Evolutionary conservation across 2,113 vertebrate species (phyloP), one percentile per base, ranked within the genome.

Genomic region (Bos indicus): DNA sequence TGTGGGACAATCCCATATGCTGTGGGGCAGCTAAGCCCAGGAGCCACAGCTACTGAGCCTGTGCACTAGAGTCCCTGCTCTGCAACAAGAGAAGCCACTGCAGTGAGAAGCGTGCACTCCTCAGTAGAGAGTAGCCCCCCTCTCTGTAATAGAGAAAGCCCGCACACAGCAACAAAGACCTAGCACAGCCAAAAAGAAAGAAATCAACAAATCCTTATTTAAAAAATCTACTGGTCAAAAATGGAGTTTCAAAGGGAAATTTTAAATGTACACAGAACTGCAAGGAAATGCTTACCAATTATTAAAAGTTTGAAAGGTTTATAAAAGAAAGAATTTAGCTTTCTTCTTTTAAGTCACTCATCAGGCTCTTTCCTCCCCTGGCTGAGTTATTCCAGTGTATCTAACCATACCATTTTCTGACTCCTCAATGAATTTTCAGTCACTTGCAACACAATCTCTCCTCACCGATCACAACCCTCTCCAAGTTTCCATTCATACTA

Each of bases 401-500:
- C 40, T 54, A 30, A 36, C 28, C 6, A 30, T 33, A 88, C 30
- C 40, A 89, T 52, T 60, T 83, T 36, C 67, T 91, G 10, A 40
- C 7, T 28, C 33, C 40, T 80, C 7, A 40, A 12, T 80, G 56
- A 67, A 43, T 46, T 71, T 91, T 52, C 9, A 3, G 40, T 25
- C 25, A 40, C 86, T 90, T 82, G 88, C 62, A 33, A 28, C 17
- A 1, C 1, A n/a, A 16, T 57, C 25, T 21, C 81, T 80, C 74
- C 17, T 89, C 46, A 51, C 36, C 17, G 14, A 56, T 52, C 46
- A 87, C 40, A 82, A 36, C 8, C 12, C 13, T 92, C 21, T 30
- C 43, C 36, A 86, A 81, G 23, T 84, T 81, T 86, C 89, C 86
- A 62, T 89, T 92, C 43, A n/a, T 30, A n/a, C 30, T 74, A 80